phyloP scores from a whole-genome alignment of 2,888 invertebrate species.

The Drosophila pseudotakahashii region DNA sequence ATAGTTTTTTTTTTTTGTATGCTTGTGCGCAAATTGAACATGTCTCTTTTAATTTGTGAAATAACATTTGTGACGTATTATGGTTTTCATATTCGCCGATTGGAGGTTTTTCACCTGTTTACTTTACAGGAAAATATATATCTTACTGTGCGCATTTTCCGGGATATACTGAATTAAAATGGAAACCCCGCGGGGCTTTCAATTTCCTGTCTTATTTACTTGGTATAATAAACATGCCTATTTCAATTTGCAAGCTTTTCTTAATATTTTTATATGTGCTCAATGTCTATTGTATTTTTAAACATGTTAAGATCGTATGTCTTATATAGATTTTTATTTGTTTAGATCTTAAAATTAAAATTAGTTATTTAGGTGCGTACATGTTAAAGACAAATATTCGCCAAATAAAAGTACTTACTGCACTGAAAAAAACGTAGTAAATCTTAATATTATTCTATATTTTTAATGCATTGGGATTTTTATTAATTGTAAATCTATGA shows the following conservation, averaged over 20 bases:
- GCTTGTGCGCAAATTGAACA: background rate
- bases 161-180: background rate
- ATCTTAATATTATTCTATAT: no score
- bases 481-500: no score
- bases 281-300: background rate
- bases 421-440: no score
- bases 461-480: no score
- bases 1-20: background rate
- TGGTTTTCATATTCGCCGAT: background rate
- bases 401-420: no score
- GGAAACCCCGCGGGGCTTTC: background rate
- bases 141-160: background rate
- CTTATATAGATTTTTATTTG: no score
- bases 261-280: background rate
- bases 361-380: no score
- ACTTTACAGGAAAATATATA: background rate
- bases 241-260: background rate
- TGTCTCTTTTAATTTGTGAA: background rate
- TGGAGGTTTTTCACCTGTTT: background rate
- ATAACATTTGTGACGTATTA: background rate
- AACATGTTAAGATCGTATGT: no score
- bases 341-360: no score
- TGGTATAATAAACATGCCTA: background rate
- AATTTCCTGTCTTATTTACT: background rate
- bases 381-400: no score